Evolutionary conservation across 2,797 vertebrate genomes (phyloP).

Genomic region (Premnoplex brunnescens): DNA sequence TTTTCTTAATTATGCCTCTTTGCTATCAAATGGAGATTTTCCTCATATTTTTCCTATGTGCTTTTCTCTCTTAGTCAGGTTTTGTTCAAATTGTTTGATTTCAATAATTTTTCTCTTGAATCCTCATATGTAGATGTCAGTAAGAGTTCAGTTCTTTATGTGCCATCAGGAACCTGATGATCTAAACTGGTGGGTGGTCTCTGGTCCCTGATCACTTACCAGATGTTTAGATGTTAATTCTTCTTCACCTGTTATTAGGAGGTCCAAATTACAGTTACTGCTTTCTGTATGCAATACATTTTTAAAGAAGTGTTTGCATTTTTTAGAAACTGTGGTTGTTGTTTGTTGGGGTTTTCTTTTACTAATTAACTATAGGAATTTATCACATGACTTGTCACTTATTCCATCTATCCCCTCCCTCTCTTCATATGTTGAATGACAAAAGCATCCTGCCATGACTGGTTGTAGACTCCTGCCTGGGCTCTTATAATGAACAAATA

Average conservation of each 20-base stretch:
- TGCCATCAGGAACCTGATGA: not conserved
- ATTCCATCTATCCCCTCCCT: not conserved
- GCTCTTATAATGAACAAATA: not conserved
- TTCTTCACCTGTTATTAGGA: not conserved
- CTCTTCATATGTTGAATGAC: not conserved
- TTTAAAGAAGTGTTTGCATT: not conserved
- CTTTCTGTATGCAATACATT: not conserved
- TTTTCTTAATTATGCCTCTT: not conserved
- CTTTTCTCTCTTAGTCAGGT: not conserved
- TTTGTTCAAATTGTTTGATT: not conserved
- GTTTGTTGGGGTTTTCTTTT: fast-evolving
- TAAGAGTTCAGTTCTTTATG: not conserved
- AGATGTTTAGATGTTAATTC: not conserved
- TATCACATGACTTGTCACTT: not conserved
- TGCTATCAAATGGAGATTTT: not conserved
- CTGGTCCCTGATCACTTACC: not conserved
- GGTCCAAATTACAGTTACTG: not conserved
- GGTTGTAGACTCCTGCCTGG: not conserved
- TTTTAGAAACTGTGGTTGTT: not conserved
- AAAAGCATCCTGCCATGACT: not conserved
- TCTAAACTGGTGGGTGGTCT: not conserved
- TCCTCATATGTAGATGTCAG: not conserved
- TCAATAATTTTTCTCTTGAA: not conserved
- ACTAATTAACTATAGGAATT: not conserved
- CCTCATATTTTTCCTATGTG: not conserved